phyloP scores from a whole-genome alignment of 2,113 vertebrate species.

The Leptocoma aspasia region DNA sequence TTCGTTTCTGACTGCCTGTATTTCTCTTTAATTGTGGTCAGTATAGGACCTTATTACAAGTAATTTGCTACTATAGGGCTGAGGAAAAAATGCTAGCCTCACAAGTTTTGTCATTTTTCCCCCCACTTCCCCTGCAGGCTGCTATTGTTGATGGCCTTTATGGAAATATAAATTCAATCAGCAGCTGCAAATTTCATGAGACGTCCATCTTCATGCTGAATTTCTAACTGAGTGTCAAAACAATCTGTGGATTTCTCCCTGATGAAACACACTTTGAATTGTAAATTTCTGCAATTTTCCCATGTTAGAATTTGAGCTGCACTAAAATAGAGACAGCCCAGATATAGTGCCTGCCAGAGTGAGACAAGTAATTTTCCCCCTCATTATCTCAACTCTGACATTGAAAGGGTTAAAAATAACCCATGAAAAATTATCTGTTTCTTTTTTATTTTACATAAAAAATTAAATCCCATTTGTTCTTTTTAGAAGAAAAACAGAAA shows the following conservation, averaged over 20 bases:
- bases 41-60: constrained; percentile 71
- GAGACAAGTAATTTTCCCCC: constrained; percentile 40
- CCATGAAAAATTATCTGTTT: neutral
- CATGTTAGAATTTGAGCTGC: constrained; percentile 73
- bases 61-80: constrained; percentile 71
- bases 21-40: constrained; percentile 73
- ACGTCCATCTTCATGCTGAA: constrained; percentile 83
- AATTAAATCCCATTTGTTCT: neutral
- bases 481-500: neutral
- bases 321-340: constrained; percentile 65
- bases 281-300: constrained; percentile 82
- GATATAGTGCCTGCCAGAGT: constrained; percentile 24
- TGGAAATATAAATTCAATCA: constrained; percentile 94
- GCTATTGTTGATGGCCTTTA: constrained; percentile 87
- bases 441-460: neutral
- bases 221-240: constrained; percentile 89
- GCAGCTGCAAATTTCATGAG: constrained; percentile 87
- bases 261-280: constrained; percentile 84
- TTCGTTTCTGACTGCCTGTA: constrained; percentile 68
- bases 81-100: constrained; percentile 74
- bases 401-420: constrained; percentile 65
- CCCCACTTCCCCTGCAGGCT: constrained; percentile 76
- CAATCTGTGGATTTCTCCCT: constrained; percentile 80
- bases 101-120: constrained; percentile 75
- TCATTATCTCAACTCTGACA: constrained; percentile 7